A percentile compares a stretch with the other conserved stretches of the same genome.
phyloP scores from a whole-genome alignment of 2,888 invertebrate genomes.

The Euproctis similis region DNA sequence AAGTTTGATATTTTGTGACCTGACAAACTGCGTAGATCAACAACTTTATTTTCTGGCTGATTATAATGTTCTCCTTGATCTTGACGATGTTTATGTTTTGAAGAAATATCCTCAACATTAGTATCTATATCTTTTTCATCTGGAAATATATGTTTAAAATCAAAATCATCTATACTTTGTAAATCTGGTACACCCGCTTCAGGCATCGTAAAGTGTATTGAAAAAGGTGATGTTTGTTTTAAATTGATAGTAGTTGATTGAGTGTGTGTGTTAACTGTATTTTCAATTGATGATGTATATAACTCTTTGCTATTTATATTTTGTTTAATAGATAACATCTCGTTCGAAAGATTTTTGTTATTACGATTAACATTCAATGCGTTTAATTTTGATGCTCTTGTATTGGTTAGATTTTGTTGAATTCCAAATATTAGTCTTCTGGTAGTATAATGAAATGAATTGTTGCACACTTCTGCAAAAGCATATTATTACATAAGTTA shows the following conservation, averaged over 20 bases:
- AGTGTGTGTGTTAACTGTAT: neutral
- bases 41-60: conserved; percentile 31
- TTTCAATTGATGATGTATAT: neutral
- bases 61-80: conserved; percentile 9
- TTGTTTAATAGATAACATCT: conserved; percentile 50
- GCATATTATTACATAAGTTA: too few relatives aligned
- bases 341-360: conserved; percentile 52
- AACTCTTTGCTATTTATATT: conserved; percentile 27
- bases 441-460: conserved; percentile 13
- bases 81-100: conserved; percentile 1
- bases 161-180: conserved; percentile 11
- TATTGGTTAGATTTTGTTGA: conserved; percentile 22
- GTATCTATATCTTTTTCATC: conserved; percentile 5
- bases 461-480: conserved; percentile 26
- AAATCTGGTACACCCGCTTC: conserved; percentile 6
- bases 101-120: conserved; percentile 1
- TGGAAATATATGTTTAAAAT: conserved; percentile 6
- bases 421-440: conserved; percentile 23
- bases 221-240: neutral
- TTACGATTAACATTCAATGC: conserved; percentile 44
- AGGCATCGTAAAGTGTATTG: conserved; percentile 4
- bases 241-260: neutral
- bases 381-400: conserved; percentile 34
- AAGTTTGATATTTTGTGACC: conserved; percentile 7
- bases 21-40: conserved; percentile 47